phyloP scores from a whole-genome alignment of 2,797 vertebrate genomes.

The Tapirus indicus region DNA sequence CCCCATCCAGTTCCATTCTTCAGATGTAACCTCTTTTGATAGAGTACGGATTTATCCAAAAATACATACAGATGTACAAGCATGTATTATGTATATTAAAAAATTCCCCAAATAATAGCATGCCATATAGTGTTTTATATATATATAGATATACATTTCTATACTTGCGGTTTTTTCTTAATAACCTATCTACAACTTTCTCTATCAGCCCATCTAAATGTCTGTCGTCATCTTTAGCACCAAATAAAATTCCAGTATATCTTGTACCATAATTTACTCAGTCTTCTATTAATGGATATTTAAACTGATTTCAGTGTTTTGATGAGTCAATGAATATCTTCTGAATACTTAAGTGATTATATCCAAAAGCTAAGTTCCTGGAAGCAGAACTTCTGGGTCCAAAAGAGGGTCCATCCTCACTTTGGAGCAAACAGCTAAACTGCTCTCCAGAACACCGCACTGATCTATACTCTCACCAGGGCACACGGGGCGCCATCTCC shows the following conservation, averaged over 20 bases:
- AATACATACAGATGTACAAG: background rate
- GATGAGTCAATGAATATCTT: background rate
- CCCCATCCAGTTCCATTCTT: background rate
- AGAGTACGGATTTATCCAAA: background rate
- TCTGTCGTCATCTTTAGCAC: background rate
- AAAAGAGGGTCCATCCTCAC: too few relatives aligned
- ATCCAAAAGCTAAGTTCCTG: background rate
- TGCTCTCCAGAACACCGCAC: background rate
- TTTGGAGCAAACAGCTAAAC: background rate
- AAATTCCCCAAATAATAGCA: background rate
- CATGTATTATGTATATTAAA: background rate
- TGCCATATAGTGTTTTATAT: background rate
- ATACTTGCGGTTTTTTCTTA: background rate
- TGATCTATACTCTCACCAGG: background rate
- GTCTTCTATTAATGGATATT: background rate
- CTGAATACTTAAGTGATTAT: background rate
- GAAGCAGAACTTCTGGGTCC: background rate
- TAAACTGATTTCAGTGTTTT: background rate
- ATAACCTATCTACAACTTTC: background rate
- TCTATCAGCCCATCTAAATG: background rate
- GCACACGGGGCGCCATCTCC: rapidly evolving
- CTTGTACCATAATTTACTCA: background rate
- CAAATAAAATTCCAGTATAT: background rate
- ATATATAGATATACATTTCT: background rate
- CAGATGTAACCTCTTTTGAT: background rate